Conservation (phyloP, 2,113 vertebrate genomes). For the Anolis carolinensis region DNA sequence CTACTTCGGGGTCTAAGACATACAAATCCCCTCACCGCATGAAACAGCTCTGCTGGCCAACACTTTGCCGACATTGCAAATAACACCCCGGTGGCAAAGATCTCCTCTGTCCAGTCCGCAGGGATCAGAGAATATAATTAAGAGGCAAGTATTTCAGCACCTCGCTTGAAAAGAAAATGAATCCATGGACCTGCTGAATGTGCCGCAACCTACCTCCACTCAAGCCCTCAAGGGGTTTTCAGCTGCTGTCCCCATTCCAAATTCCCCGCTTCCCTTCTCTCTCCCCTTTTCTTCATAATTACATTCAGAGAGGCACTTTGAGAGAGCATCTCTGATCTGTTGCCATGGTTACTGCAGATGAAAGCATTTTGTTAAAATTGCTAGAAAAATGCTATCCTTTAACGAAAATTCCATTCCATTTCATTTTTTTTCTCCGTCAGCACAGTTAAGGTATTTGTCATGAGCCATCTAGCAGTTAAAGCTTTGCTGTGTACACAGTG, state of each 20-base stretch:
- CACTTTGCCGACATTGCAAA: not conserved
- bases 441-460: rapidly evolving
- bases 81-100: not conserved
- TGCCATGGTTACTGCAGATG: conserved; percentile 58
- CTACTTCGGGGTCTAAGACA: not conserved
- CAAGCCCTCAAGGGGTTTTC: not conserved
- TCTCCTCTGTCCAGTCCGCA: conserved; percentile 2
- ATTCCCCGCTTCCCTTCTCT: not conserved
- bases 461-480: conserved; percentile 2
- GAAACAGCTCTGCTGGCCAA: not conserved
- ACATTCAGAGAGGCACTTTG: conserved; percentile 47
- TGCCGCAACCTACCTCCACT: not conserved
- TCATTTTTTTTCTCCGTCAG: conserved; percentile 14
- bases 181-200: conserved; percentile 1
- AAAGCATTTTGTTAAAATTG: conserved; percentile 56
- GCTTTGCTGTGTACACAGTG: not conserved
- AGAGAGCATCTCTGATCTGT: conserved; percentile 62
- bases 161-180: conserved; percentile 11
- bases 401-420: conserved; percentile 46
- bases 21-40: not conserved
- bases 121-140: conserved; percentile 13
- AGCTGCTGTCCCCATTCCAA: conserved; percentile 17
- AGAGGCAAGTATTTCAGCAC: conserved; percentile 8
- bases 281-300: conserved; percentile 55
- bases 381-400: conserved; percentile 48